Conservation (phyloP, 2,797 vertebrate species). For the Taenioides sp. region DNA sequence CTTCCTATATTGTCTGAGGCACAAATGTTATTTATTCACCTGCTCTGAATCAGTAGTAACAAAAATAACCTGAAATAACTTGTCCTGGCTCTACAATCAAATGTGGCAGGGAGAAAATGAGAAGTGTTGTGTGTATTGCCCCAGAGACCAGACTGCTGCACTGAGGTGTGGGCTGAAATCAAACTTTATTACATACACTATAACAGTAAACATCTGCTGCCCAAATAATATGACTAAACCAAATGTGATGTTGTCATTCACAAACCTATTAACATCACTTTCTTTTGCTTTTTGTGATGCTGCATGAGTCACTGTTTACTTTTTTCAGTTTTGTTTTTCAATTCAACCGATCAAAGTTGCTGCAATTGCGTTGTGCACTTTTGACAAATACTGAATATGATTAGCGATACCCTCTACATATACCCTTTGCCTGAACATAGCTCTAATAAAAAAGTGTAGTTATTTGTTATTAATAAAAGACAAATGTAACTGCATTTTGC, state of each 20-base stretch:
- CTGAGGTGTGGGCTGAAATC: constrained; percentile 47
- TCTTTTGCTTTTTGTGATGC: not conserved
- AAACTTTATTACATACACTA: constrained; percentile 50
- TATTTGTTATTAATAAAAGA: no score
- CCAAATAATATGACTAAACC: not conserved
- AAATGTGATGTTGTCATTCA: constrained; percentile 8
- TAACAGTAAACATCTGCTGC: constrained; percentile 21
- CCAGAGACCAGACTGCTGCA: constrained; percentile 42
- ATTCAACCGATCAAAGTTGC: not conserved
- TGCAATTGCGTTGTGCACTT: not conserved
- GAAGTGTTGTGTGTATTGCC: constrained; percentile 15
- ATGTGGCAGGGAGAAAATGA: constrained; percentile 12
- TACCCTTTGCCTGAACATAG: not conserved
- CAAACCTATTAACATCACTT: not conserved
- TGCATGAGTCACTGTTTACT: not conserved
- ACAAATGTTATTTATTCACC: not conserved
- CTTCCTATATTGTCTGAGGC: not conserved
- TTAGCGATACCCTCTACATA: not conserved
- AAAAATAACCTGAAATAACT: constrained; percentile 6
- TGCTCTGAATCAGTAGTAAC: not conserved
- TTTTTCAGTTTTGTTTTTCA: constrained; percentile 4
- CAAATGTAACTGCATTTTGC: no score
- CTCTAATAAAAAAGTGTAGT: not conserved
- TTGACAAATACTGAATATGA: not conserved
- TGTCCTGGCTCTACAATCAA: constrained; percentile 12